Evolutionary conservation across 2,113 vertebrate genomes (phyloP).

Genomic region (Notarius lentiginosus): DNA sequence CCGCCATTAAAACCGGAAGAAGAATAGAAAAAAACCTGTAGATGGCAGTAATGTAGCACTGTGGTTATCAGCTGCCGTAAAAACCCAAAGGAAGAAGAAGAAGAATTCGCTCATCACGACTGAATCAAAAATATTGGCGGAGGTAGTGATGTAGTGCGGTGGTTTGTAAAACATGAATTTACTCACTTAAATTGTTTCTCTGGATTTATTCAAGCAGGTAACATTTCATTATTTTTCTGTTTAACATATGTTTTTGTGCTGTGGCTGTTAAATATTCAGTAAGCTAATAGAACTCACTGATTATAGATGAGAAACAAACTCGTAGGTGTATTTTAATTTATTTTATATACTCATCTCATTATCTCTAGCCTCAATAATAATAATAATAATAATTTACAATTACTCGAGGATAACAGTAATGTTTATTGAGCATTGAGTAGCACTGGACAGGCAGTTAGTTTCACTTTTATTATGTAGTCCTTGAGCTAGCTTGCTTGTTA

Average conservation of each 20-base stretch:
- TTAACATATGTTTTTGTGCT: neutral
- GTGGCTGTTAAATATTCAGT: neutral
- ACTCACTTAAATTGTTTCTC: neutral
- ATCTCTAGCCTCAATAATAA: too few species aligned
- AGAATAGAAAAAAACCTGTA: too few species aligned
- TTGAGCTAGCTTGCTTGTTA: neutral
- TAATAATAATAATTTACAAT: neutral
- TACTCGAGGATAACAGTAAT: neutral
- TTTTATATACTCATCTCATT: too few species aligned
- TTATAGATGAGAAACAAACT: neutral
- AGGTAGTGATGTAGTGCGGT: neutral
- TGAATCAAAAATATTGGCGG: neutral
- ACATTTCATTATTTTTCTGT: neutral
- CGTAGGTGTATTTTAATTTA: neutral
- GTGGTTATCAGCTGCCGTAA: too few species aligned
- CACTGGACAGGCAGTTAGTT: neutral
- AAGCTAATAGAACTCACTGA: neutral
- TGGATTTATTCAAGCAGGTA: neutral
- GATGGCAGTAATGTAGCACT: too few species aligned
- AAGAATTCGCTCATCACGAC: neutral
- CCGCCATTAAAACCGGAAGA: too few species aligned
- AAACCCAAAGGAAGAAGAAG: too few species aligned
- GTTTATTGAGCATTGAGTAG: neutral
- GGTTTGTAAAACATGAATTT: neutral
- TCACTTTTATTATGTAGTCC: neutral